Conservation (phyloP, 1,140 invertebrate genomes). For the Sipha flava region DNA sequence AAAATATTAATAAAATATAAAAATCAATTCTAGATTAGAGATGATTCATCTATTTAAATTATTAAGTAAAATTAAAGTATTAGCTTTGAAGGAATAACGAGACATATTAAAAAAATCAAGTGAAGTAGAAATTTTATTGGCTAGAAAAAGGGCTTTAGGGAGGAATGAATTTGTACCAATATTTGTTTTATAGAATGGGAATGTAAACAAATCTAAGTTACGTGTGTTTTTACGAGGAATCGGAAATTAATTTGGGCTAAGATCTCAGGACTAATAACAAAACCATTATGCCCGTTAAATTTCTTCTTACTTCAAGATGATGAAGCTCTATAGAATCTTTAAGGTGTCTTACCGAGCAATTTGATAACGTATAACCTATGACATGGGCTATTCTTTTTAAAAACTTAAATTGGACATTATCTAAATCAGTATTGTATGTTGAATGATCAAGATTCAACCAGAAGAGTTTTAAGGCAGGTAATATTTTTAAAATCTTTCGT, state of each 20-base stretch:
- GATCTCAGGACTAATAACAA: not conserved
- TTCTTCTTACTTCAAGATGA: not conserved
- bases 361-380: not conserved
- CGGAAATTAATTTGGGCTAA: too few relatives aligned
- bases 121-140: not conserved
- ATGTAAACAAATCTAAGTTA: not conserved
- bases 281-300: not conserved
- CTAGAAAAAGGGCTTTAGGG: not conserved
- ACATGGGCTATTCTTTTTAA: not conserved
- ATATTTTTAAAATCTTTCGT: not conserved
- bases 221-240: not conserved
- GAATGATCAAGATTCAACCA: not conserved
- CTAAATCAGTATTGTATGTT: not conserved
- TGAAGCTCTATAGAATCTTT: not conserved
- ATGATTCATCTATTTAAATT: not conserved
- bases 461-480: not conserved
- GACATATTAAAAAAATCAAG: not conserved
- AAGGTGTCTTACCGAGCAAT: not conserved
- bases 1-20: too few relatives aligned
- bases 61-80: not conserved
- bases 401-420: not conserved
- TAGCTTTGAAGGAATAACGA: not conserved
- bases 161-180: not conserved
- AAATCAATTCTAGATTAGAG: too few relatives aligned
- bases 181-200: not conserved